Base-by-base conservation (phyloP, 2,113 vertebrate species). In the Prochilodus magdalenae region DNA sequence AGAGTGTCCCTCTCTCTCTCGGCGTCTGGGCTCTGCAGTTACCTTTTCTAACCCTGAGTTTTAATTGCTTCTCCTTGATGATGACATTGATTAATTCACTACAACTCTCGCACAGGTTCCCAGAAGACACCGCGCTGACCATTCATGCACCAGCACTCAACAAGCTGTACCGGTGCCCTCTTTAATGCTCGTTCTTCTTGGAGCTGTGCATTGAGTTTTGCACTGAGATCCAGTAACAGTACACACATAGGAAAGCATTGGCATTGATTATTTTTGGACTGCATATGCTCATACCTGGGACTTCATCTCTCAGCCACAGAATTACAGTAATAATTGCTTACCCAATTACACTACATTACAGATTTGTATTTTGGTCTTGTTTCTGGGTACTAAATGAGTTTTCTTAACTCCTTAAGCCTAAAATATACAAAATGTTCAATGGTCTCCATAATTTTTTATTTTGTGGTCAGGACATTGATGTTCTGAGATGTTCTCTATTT, bases 51-150 rank as follows among this genome's bases (percentile, higher is more conserved):
- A 73, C 77, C 66, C 67, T 73, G 67, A 44, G 77, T 73, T 80
- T 83, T 86, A 83, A 86, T 86, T 83, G 81, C 85, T 71, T 86
- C 60, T 72, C 75, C 73, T 71, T 73, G 51, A 83, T 80, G 81
- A 86, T 83, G 81, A 71, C 80, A 75, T 83, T 86, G 84, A 86
- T 86, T 83, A 73, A 86, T 86, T 60, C 62, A 80, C 72, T 65
- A 70, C 77, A 73, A 65, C 70, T 70, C 77, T 86, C 49, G 26
- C 66, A 66, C 73, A 60, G 81, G 73, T 26, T 83, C 84, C 77
- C 81, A 73, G 73, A 57, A 67, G 84, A 44, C 66, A 70, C 66
- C 1, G 51, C 73, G 71, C 76, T 71, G 60, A 75, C 51, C 66
- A 70, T 7, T 70, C 22, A 44, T 18, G 10, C 33, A 70, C n/a